Percentiles rank a stretch among this genome's conserved stretches.
Evolutionary conservation across 2,888 invertebrate species (phyloP).

Genomic region (Dimorphilus gyrociliatus): DNA sequence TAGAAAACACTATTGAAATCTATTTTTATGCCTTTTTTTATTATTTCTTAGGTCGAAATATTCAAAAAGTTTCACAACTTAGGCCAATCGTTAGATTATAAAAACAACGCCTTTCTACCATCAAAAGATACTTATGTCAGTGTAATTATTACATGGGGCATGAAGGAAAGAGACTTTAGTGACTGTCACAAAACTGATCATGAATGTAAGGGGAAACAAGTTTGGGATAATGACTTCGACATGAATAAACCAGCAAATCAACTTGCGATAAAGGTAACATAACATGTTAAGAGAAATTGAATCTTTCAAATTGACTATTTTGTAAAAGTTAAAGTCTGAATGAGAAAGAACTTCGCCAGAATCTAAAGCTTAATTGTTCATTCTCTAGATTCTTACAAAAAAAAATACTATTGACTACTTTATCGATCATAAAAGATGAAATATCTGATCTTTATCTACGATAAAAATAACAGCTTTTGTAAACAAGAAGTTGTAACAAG

Average conservation of each 20-base stretch:
- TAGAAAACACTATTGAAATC: too few relatives aligned
- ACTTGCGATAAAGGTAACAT: slow-evolving; percentile 7
- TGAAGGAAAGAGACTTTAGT: slow-evolving; percentile 5
- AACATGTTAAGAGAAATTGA: too few relatives aligned
- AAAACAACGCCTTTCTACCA: slow-evolving; percentile 15
- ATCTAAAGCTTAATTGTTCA: too few relatives aligned
- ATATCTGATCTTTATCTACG: too few relatives aligned
- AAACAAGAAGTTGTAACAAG: too few relatives aligned
- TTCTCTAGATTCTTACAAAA: too few relatives aligned
- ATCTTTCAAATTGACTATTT: too few relatives aligned
- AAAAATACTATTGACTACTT: too few relatives aligned
- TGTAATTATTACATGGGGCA: slow-evolving; percentile 20
- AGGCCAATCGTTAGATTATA: slow-evolving; percentile 14
- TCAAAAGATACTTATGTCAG: slow-evolving; percentile 10
- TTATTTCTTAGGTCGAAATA: slow-evolving; percentile 7
- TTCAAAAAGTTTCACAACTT: slow-evolving; percentile 6
- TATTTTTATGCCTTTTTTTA: neutral
- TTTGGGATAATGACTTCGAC: slow-evolving; percentile 11
- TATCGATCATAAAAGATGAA: too few relatives aligned
- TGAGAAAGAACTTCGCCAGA: too few relatives aligned
- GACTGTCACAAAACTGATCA: slow-evolving; percentile 9
- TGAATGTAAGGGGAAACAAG: slow-evolving; percentile 7
- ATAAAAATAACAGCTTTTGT: too few relatives aligned
- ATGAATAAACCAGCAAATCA: slow-evolving; percentile 10
- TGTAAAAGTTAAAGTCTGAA: too few relatives aligned